Conservation (phyloP, 1,140 invertebrate genomes). For the Trichonephila inaurata region DNA sequence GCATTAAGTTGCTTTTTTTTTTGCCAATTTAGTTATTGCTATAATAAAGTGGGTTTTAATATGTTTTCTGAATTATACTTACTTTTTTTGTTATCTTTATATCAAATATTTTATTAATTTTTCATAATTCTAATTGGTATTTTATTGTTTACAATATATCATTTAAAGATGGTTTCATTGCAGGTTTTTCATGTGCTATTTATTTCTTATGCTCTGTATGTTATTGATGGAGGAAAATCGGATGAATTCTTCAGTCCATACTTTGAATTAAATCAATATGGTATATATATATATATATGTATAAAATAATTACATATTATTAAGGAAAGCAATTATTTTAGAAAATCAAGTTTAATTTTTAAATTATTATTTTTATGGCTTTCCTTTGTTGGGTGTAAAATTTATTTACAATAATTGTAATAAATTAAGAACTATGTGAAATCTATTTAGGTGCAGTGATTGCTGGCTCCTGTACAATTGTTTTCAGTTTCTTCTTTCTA, state of each 20-base stretch:
- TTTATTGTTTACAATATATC: too few species aligned
- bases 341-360: not conserved
- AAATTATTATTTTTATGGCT: too few species aligned
- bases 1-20: too few species aligned
- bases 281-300: too few species aligned
- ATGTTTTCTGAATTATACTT: too few species aligned
- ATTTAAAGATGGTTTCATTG: constrained; percentile 10
- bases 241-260: constrained; percentile 76
- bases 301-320: not conserved
- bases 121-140: too few species aligned
- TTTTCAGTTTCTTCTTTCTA: constrained; percentile 54
- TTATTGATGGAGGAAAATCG: constrained; percentile 70
- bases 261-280: constrained; percentile 70
- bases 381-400: not conserved
- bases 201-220: constrained; percentile 74
- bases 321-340: not conserved
- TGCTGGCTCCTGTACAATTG: constrained; percentile 36
- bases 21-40: too few species aligned
- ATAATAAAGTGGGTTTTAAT: too few species aligned
- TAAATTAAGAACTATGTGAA: too few species aligned
- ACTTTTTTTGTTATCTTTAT: too few species aligned
- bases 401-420: not conserved
- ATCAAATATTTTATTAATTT: too few species aligned
- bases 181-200: constrained; percentile 74
- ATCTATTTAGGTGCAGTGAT: constrained; percentile 36